A percentile compares a stretch with the other conserved stretches of the same genome.
These are phyloP conservation scores for Allacma fusca DNA, from an alignment of 2,888 invertebrate genomes.

Conservation along the genomic window DNA sequence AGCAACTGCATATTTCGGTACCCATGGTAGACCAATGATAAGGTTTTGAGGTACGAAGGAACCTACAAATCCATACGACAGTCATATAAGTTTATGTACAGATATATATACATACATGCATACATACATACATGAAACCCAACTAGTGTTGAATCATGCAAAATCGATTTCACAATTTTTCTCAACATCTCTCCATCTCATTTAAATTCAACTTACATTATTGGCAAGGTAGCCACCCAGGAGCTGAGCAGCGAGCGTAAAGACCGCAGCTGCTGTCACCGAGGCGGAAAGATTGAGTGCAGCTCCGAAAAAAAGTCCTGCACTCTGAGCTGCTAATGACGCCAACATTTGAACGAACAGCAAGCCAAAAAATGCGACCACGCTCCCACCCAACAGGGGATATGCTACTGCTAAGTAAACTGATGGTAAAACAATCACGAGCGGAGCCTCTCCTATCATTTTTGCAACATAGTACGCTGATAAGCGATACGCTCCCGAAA, in stretches of 20 bases:
- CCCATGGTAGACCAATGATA: conserved; percentile 75
- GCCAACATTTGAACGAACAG: conserved; percentile 67
- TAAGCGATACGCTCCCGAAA: conserved; percentile 79
- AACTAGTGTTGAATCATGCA: not conserved
- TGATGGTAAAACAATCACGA: conserved; percentile 77
- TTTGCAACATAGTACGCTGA: conserved; percentile 83
- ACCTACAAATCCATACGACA: no score
- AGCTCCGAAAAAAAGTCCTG: conserved; percentile 80
- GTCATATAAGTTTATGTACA: no score
- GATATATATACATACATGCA: not conserved
- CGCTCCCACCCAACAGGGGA: conserved; percentile 76
- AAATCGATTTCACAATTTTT: no score
- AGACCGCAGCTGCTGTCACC: conserved; percentile 78
- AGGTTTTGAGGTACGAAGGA: conserved; percentile 58
- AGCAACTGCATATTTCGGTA: conserved; percentile 83
- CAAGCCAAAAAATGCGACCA: conserved; percentile 73
- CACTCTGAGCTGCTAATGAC: conserved; percentile 68
- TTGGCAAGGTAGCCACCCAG: conserved; percentile 78
- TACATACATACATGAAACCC: not conserved
- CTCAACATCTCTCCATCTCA: no score
- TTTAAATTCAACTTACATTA: conserved; percentile 52
- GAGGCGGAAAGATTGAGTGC: conserved; percentile 80
- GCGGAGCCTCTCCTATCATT: conserved; percentile 80
- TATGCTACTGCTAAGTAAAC: conserved; percentile 80
- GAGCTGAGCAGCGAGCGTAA: conserved; percentile 78